phyloP scores from a whole-genome alignment of 2,113 vertebrate genomes.

The Oostethus manadensis region DNA sequence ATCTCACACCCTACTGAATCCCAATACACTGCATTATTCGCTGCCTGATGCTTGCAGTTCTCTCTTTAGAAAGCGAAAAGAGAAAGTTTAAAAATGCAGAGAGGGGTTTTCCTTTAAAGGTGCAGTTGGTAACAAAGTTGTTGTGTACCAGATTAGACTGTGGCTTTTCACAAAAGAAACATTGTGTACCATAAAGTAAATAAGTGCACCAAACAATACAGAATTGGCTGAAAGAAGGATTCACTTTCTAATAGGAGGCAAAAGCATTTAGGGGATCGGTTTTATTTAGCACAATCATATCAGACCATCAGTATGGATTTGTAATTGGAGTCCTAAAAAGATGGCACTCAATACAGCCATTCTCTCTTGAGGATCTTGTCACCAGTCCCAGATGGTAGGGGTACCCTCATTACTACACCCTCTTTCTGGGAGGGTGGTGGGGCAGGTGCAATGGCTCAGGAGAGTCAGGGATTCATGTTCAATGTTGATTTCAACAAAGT shows the following conservation, averaged over 20 bases:
- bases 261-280: neutral
- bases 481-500: conserved; percentile 71
- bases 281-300: neutral
- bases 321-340: neutral
- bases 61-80: no score
- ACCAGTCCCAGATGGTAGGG: conserved; percentile 64
- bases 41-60: no score
- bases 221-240: neutral
- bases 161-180: no score
- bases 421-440: conserved; percentile 62
- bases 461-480: conserved; percentile 60
- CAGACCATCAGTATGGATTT: neutral
- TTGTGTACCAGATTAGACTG: no score
- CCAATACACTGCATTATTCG: no score
- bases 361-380: conserved; percentile 22
- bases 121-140: no score
- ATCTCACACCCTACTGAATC: no score
- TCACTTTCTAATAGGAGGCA: neutral
- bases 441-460: conserved; percentile 56
- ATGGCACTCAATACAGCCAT: conserved; percentile 3
- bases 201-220: neutral
- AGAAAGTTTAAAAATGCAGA: no score
- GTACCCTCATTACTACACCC: conserved; percentile 69
- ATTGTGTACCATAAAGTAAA: no score
- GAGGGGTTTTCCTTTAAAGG: no score